A percentile compares a stretch with the other conserved stretches of the same genome.
Conservation (phyloP, 2,888 invertebrate genomes). For the Mythimna vitellina region DNA sequence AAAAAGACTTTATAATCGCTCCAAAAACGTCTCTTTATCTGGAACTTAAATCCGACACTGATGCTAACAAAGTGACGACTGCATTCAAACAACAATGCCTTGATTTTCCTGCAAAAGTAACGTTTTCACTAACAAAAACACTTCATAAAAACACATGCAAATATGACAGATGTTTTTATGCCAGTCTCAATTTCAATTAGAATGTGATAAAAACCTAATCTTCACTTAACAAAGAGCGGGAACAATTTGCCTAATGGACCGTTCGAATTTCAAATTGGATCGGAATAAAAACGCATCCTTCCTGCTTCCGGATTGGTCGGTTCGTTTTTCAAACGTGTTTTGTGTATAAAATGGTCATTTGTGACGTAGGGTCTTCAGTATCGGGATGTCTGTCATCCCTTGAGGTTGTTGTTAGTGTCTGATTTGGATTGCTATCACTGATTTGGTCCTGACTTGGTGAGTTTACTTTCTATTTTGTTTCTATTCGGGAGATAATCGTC, state of each 20-base stretch:
- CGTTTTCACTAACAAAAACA: constrained; percentile 35
- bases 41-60: constrained; percentile 11
- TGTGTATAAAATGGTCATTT: constrained; percentile 74
- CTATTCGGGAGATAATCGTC: neutral
- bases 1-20: constrained; percentile 12
- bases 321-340: constrained; percentile 78
- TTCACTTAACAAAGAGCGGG: constrained; percentile 78
- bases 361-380: constrained; percentile 73
- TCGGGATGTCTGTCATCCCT: constrained; percentile 74
- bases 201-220: constrained; percentile 68
- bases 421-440: constrained; percentile 60
- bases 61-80: constrained; percentile 40
- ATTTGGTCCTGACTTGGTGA: constrained; percentile 64
- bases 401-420: constrained; percentile 66
- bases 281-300: constrained; percentile 83
- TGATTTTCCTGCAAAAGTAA: constrained; percentile 55
- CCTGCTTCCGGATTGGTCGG: constrained; percentile 84
- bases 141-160: constrained; percentile 44
- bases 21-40: constrained; percentile 31
- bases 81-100: constrained; percentile 33
- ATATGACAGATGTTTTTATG: constrained; percentile 53
- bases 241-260: constrained; percentile 85
- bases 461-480: constrained; percentile 51
- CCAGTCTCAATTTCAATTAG: constrained; percentile 50
- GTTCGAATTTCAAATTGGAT: constrained; percentile 80